Evolutionary conservation across 2,888 invertebrate species (phyloP).

Genomic region (Belgica antarctica): DNA sequence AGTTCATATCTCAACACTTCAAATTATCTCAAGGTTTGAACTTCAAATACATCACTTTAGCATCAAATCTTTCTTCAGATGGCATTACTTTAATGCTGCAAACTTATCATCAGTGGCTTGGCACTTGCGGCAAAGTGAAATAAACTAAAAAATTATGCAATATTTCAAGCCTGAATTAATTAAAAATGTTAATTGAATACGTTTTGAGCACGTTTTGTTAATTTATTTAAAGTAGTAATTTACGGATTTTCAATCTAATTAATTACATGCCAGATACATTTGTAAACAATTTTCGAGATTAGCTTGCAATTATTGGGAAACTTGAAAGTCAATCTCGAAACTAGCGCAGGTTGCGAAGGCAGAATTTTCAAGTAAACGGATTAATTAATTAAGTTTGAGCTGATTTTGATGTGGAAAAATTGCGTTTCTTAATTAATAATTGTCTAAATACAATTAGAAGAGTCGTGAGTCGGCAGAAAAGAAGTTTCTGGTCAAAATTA

Average conservation of each 20-base stretch:
- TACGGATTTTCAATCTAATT: constrained; percentile 17
- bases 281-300: constrained; percentile 37
- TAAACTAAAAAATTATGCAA: background rate
- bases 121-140: background rate
- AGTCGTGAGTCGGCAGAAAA: background rate
- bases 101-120: background rate
- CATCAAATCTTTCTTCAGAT: too few relatives aligned
- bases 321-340: background rate
- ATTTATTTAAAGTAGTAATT: constrained; percentile 9
- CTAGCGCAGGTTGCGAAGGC: background rate
- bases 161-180: background rate
- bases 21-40: too few relatives aligned
- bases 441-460: constrained; percentile 37
- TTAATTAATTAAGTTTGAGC: constrained; percentile 41
- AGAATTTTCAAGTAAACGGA: background rate
- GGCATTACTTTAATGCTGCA: constrained; percentile 3
- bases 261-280: constrained; percentile 13
- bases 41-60: too few relatives aligned
- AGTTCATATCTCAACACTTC: too few relatives aligned
- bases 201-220: background rate
- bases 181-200: constrained; percentile 7
- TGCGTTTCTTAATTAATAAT: constrained; percentile 33
- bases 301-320: constrained; percentile 17
- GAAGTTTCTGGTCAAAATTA: background rate
- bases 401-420: constrained; percentile 15